Evolutionary conservation across 2,888 invertebrate species (phyloP).

Genomic region (Gerris lacustris): DNA sequence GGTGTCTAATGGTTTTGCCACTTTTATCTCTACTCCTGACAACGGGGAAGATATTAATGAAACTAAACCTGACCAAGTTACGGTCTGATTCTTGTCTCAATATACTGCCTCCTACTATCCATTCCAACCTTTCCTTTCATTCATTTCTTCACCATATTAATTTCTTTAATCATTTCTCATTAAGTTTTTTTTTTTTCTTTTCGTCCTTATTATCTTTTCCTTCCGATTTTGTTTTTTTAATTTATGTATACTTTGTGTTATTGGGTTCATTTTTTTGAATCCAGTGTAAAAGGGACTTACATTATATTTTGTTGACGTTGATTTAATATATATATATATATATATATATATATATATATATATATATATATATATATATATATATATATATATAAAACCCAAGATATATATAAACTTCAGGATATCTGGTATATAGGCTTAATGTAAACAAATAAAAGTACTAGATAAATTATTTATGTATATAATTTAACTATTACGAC

Average conservation of each 20-base stretch:
- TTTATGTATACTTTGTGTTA: too few relatives aligned
- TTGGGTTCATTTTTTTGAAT: too few relatives aligned
- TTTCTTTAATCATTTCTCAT: background rate
- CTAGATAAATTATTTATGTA: background rate
- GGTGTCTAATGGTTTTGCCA: conserved; percentile 66
- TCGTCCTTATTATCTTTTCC: too few relatives aligned
- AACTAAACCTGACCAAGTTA: background rate
- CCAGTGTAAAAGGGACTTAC: too few relatives aligned
- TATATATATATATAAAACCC: too few relatives aligned
- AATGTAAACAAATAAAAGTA: background rate
- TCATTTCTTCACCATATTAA: background rate
- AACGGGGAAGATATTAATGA: background rate
- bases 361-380: too few relatives aligned
- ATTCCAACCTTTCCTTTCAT: background rate
- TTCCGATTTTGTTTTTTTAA: too few relatives aligned
- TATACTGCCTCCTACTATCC: background rate
- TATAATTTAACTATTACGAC: background rate
- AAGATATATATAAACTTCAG: too few relatives aligned
- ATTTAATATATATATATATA: too few relatives aligned
- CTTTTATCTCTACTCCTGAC: background rate
- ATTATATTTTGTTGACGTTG: too few relatives aligned
- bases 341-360: too few relatives aligned
- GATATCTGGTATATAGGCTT: background rate
- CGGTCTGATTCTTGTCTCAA: background rate
- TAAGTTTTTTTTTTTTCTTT: background rate